Evolutionary conservation across 2,797 vertebrate genomes (phyloP).

Genomic region (Hydrophis major): DNA sequence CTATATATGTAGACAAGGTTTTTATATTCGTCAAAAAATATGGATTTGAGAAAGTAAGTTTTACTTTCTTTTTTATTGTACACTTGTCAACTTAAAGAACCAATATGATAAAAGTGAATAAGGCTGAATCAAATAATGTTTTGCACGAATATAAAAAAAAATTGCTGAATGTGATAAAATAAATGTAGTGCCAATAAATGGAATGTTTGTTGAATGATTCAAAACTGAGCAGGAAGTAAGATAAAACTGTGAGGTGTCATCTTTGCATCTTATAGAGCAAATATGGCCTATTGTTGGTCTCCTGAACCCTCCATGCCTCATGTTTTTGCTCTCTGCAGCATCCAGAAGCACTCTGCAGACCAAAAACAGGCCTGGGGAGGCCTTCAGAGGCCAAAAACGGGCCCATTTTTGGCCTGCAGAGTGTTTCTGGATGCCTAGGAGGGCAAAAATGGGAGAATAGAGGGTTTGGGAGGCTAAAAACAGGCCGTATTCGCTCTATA

Average conservation of each 20-base stretch:
- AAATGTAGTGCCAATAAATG: background rate
- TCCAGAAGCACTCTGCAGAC: no score
- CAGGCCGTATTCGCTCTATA: no score
- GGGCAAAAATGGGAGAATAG: no score
- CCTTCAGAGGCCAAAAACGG: no score
- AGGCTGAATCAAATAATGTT: background rate
- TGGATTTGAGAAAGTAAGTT: background rate
- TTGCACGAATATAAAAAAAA: background rate
- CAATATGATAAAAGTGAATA: background rate
- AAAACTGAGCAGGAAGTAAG: background rate
- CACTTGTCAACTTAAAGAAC: background rate
- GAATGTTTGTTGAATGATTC: background rate
- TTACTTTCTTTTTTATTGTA: background rate
- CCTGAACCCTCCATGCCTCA: no score
- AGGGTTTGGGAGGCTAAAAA: no score
- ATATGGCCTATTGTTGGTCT: no score
- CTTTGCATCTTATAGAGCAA: no score
- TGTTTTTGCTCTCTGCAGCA: no score
- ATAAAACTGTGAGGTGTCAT: background rate
- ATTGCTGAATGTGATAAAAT: background rate
- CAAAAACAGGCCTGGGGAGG: no score
- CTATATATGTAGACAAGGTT: background rate
- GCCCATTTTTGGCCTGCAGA: no score
- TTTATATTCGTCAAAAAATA: background rate
- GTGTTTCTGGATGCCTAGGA: no score